Base-by-base conservation (phyloP, 2,113 vertebrate species). In the Petrocephalus microphthalmus region DNA sequence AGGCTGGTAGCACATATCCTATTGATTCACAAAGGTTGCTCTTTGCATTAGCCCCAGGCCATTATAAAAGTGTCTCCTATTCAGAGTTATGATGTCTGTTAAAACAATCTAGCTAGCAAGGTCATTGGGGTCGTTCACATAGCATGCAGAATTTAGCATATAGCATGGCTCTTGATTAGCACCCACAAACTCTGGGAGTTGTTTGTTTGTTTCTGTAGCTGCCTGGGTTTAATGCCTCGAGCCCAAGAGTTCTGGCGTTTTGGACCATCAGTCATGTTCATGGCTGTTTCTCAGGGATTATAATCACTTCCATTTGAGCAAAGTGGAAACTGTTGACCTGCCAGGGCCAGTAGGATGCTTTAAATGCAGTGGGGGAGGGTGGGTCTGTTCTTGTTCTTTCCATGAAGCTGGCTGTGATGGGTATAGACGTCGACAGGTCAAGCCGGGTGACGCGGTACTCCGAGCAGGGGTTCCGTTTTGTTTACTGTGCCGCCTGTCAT, bases 221-320 rank as follows among this genome's bases (percentile, higher is more conserved):
- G 51, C 51, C 71, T 51, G 47, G n/a, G 52, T 53, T 87, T 78
- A 25, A 74, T 78, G 67, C 60, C 64, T 49, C 33, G 20, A 51
- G 60, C 49, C 11, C 71, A 82, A 37, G 54, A 71, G 42, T 17
- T 57, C 51, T 53, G 37, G 51, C 64, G 56, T 83, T 29, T 84
- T 51, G 82, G 20, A 15, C 56, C 83, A 37, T 82, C 53, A 20
- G 54, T 57, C 88, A 90, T 90, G 56, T 60, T 54, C 88, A 89
- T 0, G 54, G 83, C 86, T 82, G 83, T 47, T 57, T 90, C 13
- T 47, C 82, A 78, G 49, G 5, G 52, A 74, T 0, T 4, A 86
- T 93, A 93, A 93, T 94, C 90, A 91, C 93, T 94, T 94, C 92
- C 94, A 93, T 90, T 93, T 92, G 91, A 93, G 91, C 92, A 93